Conservation (phyloP, 2,888 invertebrate genomes). For the Idaea dimidiata region DNA sequence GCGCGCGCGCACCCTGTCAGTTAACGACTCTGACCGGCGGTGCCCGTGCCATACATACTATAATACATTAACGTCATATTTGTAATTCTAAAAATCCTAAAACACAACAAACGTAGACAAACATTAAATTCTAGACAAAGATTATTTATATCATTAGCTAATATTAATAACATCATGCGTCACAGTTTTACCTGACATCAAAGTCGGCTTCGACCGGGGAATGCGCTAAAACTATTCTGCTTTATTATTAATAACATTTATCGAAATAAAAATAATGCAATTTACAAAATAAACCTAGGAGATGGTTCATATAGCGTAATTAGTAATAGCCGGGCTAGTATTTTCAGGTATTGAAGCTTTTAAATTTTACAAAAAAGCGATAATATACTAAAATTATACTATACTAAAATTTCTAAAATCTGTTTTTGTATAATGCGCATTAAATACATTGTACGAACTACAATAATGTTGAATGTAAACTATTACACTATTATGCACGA, state of each 20-base stretch:
- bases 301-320: too few relatives aligned
- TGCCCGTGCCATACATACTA: neutral
- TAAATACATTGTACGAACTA: neutral
- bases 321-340: too few relatives aligned
- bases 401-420: too few relatives aligned
- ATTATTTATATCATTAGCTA: conserved; percentile 2
- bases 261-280: too few relatives aligned
- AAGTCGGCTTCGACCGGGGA: neutral
- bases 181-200: neutral
- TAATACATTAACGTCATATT: neutral
- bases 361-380: too few relatives aligned
- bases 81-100: neutral
- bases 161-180: neutral
- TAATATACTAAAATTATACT: too few relatives aligned
- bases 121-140: neutral
- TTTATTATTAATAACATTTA: too few relatives aligned
- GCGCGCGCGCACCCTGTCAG: conserved; percentile 23
- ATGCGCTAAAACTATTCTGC: neutral
- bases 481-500: neutral
- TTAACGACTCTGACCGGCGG: conserved; percentile 37
- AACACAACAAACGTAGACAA: neutral
- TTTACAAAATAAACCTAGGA: too few relatives aligned
- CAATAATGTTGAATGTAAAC: neutral
- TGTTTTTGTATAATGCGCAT: too few relatives aligned
- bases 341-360: too few relatives aligned